Conservation (phyloP, 2,113 vertebrate species). For the Tor tambroides region DNA sequence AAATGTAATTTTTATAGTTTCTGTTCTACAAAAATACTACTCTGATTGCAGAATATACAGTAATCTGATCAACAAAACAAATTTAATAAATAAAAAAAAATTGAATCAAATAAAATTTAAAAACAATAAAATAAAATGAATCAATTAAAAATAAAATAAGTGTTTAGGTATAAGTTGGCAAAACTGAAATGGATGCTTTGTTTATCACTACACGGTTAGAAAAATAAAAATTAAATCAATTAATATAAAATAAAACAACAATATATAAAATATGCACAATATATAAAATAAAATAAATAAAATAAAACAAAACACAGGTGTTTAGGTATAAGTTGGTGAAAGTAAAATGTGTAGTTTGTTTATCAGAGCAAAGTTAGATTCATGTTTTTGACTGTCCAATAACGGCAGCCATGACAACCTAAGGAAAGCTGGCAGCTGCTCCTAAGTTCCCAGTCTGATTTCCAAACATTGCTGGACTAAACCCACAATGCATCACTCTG, state of each 20-base stretch:
- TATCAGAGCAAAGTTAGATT: neutral
- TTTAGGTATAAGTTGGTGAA: neutral
- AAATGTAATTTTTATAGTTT: neutral
- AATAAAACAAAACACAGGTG: neutral
- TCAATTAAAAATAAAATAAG: neutral
- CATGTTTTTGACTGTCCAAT: neutral
- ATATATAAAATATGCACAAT: too few relatives aligned
- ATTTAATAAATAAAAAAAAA: neutral
- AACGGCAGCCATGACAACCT: neutral
- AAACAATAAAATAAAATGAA: neutral
- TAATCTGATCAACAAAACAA: neutral
- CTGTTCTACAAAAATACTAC: neutral
- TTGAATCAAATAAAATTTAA: neutral
- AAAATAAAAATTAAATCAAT: neutral
- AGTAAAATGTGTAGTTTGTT: neutral
- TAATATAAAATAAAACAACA: neutral
- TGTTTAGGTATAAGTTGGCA: neutral
- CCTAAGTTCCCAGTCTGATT: slow-evolving; percentile 27
- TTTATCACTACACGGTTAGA: too few relatives aligned
- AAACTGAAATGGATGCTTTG: too few relatives aligned
- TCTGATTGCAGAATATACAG: neutral
- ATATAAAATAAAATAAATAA: neutral
- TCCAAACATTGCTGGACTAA: slow-evolving; percentile 18
- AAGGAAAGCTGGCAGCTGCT: slow-evolving; percentile 39
- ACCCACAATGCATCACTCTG: slow-evolving; percentile 17